A percentile compares a stretch with the other conserved stretches of the same genome.
Conservation (phyloP, 2,888 invertebrate species). For the Hedya salicella region DNA sequence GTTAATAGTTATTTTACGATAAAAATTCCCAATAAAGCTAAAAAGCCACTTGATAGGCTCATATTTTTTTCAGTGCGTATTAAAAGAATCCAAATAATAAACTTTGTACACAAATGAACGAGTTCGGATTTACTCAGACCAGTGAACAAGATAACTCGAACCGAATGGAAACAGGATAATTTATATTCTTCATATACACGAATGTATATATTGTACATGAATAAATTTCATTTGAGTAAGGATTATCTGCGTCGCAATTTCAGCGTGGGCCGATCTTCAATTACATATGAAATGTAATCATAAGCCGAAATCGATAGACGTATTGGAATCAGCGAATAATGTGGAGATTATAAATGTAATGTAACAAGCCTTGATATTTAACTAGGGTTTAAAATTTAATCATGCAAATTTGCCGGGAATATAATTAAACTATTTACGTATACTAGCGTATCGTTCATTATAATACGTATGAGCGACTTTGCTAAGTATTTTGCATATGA, state of each 20-base stretch:
- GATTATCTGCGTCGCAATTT: slow-evolving; percentile 39
- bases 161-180: slow-evolving; percentile 19
- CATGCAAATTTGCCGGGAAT: not conserved
- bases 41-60: too few relatives aligned
- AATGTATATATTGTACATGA: slow-evolving; percentile 10
- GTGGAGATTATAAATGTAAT: not conserved
- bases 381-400: not conserved
- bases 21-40: too few relatives aligned
- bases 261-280: slow-evolving; percentile 31
- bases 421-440: not conserved
- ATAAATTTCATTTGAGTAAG: slow-evolving; percentile 33
- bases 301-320: slow-evolving; percentile 18
- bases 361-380: not conserved
- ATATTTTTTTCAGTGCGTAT: not conserved
- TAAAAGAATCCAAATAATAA: slow-evolving; percentile 4
- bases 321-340: slow-evolving; percentile 15
- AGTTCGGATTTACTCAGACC: slow-evolving; percentile 6
- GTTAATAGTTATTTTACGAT: too few relatives aligned
- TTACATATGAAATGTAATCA: slow-evolving; percentile 42
- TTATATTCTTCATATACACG: slow-evolving; percentile 18
- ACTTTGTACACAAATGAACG: slow-evolving; percentile 1
- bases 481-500: too few relatives aligned
- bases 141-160: slow-evolving; percentile 26
- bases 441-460: too few relatives aligned
- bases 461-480: too few relatives aligned